Evolutionary conservation across 1,140 invertebrate genomes (phyloP).

Genomic region (Bombus confusus): DNA sequence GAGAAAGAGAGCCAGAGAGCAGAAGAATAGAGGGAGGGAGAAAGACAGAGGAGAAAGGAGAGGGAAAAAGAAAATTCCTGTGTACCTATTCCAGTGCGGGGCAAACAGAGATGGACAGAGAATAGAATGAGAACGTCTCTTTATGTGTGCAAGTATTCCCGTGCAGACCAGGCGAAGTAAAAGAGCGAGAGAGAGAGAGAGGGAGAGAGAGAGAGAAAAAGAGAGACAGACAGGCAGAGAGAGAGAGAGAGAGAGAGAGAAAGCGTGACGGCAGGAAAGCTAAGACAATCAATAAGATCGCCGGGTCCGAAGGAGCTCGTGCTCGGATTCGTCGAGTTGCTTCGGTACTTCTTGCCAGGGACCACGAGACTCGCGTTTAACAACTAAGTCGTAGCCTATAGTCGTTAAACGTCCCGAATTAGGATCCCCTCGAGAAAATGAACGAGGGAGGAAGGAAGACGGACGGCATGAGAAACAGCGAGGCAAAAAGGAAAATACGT

Average conservation of each 20-base stretch:
- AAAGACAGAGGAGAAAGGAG: neutral
- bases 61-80: conserved; percentile 28
- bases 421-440: conserved; percentile 24
- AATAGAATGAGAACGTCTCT: conserved; percentile 10
- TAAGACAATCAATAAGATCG: conserved; percentile 78
- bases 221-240: neutral
- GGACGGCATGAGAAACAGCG: neutral
- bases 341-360: conserved; percentile 53
- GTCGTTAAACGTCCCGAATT: conserved; percentile 47
- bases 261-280: conserved; percentile 59
- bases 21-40: neutral
- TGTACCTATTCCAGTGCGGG: conserved; percentile 29
- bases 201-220: neutral
- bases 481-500: neutral
- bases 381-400: conserved; percentile 43
- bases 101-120: conserved; percentile 33
- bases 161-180: conserved; percentile 23
- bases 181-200: neutral
- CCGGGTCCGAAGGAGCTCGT: conserved; percentile 66
- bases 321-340: conserved; percentile 62
- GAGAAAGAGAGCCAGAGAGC: neutral
- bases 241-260: conserved; percentile 19
- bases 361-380: conserved; percentile 37
- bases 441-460: conserved; percentile 16
- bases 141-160: conserved; percentile 23